phyloP scores from a whole-genome alignment of 2,113 vertebrate genomes.

The Megatriorchis doriae region DNA sequence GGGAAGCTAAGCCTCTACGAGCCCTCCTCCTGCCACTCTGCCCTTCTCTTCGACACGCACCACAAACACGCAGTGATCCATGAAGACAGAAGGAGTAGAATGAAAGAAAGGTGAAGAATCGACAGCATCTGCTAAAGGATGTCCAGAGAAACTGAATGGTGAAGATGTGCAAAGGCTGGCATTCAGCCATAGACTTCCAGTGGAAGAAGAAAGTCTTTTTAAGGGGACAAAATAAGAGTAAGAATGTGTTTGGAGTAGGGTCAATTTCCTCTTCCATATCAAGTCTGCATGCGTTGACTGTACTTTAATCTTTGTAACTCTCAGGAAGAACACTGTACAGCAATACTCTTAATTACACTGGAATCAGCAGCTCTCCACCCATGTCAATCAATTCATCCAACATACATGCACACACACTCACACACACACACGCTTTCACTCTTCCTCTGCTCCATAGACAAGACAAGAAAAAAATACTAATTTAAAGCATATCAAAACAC shows the following conservation, averaged over 20 bases:
- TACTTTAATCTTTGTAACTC: not conserved
- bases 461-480: conserved; percentile 70
- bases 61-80: conserved; percentile 54
- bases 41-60: conserved; percentile 53
- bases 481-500: conserved; percentile 76
- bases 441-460: conserved; percentile 32
- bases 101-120: conserved; percentile 66
- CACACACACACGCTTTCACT: not conserved
- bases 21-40: conserved; percentile 62
- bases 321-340: not conserved
- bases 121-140: conserved; percentile 68
- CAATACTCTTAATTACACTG: not conserved
- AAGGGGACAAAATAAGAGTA: not conserved
- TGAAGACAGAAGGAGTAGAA: conserved; percentile 60
- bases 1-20: conserved; percentile 26
- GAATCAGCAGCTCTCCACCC: not conserved
- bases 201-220: not conserved
- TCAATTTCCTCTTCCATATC: not conserved
- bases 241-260: not conserved
- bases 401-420: not conserved
- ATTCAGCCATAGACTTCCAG: conserved; percentile 12
- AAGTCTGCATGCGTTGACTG: not conserved
- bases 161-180: conserved; percentile 33
- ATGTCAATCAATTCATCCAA: not conserved
- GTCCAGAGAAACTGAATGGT: conserved; percentile 55